Percentiles rank a stretch among this genome's conserved stretches.
phyloP scores from a whole-genome alignment of 2,113 vertebrate genomes.

The Osmerus mordax region DNA sequence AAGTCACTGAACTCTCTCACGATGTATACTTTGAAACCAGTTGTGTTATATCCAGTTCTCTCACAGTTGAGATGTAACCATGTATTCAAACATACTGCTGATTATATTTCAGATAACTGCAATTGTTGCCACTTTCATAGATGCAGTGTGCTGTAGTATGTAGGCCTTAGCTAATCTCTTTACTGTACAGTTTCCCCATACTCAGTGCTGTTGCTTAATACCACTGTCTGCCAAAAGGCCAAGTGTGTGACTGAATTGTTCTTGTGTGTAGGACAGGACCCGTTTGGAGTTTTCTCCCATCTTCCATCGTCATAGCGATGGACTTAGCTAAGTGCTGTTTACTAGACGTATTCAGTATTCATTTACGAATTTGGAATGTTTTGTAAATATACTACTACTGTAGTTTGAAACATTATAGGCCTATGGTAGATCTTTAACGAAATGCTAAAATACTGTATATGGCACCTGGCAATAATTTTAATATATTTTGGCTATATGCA shows the following conservation, averaged over 20 bases:
- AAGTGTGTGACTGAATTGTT: background rate
- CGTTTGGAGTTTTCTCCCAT: no score
- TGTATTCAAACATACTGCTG: slow-evolving; percentile 10
- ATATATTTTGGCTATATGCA: slow-evolving; percentile 38
- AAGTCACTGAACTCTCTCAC: slow-evolving; percentile 52
- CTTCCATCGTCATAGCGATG: no score
- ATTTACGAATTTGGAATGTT: background rate
- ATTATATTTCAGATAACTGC: slow-evolving; percentile 34
- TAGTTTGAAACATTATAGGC: background rate
- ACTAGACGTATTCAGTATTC: no score
- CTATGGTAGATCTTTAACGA: background rate
- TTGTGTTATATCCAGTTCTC: slow-evolving; percentile 29
- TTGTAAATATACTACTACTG: slow-evolving; percentile 8
- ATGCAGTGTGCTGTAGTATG: background rate
- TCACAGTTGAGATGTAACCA: slow-evolving; percentile 24
- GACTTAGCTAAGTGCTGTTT: no score
- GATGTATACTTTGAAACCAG: background rate
- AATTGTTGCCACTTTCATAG: slow-evolving; percentile 35
- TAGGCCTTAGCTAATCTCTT: background rate
- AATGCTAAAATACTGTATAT: slow-evolving; percentile 14
- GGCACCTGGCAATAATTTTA: slow-evolving; percentile 40
- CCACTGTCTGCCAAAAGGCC: background rate
- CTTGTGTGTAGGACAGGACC: no score
- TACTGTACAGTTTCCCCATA: background rate
- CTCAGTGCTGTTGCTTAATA: background rate